Percentiles rank a stretch among this genome's conserved stretches.
Evolutionary conservation across 2,113 vertebrate species (phyloP).

Genomic region (Verasper variegatus): DNA sequence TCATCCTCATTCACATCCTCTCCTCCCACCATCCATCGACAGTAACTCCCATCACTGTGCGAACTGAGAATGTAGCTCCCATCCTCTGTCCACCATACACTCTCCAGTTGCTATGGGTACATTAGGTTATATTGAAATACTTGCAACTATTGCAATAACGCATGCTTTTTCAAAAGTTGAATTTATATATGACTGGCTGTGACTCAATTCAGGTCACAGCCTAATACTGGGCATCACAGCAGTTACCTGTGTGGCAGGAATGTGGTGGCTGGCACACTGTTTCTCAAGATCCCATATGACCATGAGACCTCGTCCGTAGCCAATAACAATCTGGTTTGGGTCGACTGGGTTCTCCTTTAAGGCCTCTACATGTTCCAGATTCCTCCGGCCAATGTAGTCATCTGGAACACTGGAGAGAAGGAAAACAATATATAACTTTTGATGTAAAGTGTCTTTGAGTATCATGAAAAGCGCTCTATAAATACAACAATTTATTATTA

Average conservation of each 20-base stretch:
- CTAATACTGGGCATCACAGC: neutral
- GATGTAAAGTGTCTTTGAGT: too few species aligned
- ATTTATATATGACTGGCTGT: neutral
- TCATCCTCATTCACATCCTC: slow-evolving; percentile 80
- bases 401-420: slow-evolving; percentile 86
- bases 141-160: neutral
- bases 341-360: slow-evolving; percentile 90
- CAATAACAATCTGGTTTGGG: slow-evolving; percentile 88
- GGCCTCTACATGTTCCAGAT: slow-evolving; percentile 92
- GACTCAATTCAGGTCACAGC: neutral
- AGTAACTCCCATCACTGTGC: slow-evolving; percentile 94
- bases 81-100: slow-evolving; percentile 92
- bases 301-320: slow-evolving; percentile 93
- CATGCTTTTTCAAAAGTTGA: neutral
- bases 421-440: neutral
- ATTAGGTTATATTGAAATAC: neutral
- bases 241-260: slow-evolving; percentile 91
- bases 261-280: slow-evolving; percentile 82
- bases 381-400: slow-evolving; percentile 87
- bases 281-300: slow-evolving; percentile 91
- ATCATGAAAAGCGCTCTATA: too few species aligned
- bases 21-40: slow-evolving; percentile 86
- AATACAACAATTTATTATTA: too few species aligned
- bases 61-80: slow-evolving; percentile 90
- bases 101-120: slow-evolving; percentile 89